Conservation (phyloP, 2,113 vertebrate species). For the Heliornis fulica region DNA sequence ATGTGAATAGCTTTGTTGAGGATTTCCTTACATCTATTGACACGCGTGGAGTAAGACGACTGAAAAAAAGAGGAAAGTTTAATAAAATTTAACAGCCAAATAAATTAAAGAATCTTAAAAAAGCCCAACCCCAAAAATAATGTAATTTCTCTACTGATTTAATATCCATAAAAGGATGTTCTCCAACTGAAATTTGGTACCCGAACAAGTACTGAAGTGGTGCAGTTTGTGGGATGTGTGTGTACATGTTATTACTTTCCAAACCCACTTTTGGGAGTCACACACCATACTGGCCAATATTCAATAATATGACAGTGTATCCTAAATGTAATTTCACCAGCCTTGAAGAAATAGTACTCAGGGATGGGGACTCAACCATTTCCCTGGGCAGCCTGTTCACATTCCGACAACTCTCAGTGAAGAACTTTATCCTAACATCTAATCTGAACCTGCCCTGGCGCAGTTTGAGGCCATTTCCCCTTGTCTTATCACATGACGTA, state of each 20-base stretch:
- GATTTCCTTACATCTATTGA: conserved; percentile 95
- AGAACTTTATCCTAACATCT: too few species aligned
- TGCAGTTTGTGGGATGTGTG: fast-evolving
- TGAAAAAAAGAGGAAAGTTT: conserved; percentile 60
- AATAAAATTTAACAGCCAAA: background rate
- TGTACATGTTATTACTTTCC: background rate
- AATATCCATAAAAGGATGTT: background rate
- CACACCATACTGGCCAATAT: background rate
- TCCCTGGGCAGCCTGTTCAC: too few species aligned
- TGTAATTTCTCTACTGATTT: background rate
- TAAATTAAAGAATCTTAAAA: background rate
- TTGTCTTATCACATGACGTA: background rate
- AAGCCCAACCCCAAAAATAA: background rate
- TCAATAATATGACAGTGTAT: background rate
- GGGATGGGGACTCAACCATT: too few species aligned
- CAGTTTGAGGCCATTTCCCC: too few species aligned
- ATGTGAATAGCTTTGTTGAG: conserved; percentile 88
- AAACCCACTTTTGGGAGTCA: background rate
- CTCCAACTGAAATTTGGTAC: background rate
- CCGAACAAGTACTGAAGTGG: background rate
- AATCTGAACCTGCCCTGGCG: too few species aligned
- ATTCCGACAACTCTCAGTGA: too few species aligned
- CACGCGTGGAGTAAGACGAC: conserved; percentile 93
- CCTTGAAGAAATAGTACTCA: background rate
- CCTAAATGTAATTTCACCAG: background rate